A percentile compares a stretch with the other conserved stretches of the same genome.
These are phyloP conservation scores for Dichetophora obliterata DNA, from an alignment of 2,888 invertebrate genomes.

Conservation along the genomic window DNA sequence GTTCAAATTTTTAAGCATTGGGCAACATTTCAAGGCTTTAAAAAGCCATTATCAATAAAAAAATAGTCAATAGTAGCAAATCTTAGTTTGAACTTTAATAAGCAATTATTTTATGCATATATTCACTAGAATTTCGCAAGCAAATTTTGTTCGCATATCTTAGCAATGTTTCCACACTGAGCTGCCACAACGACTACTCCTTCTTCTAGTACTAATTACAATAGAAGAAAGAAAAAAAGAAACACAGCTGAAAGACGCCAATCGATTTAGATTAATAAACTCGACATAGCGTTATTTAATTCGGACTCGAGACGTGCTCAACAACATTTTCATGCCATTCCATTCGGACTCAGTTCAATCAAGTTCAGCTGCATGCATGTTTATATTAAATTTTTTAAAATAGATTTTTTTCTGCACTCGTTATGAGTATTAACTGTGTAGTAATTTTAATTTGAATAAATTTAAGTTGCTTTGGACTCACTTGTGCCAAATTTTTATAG, in stretches of 20 bases:
- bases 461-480: no score
- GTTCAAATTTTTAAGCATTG: no score
- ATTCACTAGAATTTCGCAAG: neutral
- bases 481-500: no score
- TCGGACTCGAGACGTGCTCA: neutral
- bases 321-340: neutral
- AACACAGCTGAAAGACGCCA: neutral
- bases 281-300: neutral
- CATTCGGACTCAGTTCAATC: neutral
- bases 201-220: no score
- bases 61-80: no score
- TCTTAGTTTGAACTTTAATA: neutral
- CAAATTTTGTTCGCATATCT: neutral
- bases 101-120: neutral
- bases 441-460: no score
- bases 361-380: neutral
- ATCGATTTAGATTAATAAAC: conserved; percentile 24
- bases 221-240: neutral
- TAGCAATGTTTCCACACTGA: neutral
- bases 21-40: no score
- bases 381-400: neutral
- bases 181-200: neutral
- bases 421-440: no score
- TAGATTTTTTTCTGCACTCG: no score
- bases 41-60: no score